A percentile compares a stretch with the other conserved stretches of the same genome.
Evolutionary conservation across 2,797 vertebrate species (phyloP).

Genomic region (Coracias cyanogaster): DNA sequence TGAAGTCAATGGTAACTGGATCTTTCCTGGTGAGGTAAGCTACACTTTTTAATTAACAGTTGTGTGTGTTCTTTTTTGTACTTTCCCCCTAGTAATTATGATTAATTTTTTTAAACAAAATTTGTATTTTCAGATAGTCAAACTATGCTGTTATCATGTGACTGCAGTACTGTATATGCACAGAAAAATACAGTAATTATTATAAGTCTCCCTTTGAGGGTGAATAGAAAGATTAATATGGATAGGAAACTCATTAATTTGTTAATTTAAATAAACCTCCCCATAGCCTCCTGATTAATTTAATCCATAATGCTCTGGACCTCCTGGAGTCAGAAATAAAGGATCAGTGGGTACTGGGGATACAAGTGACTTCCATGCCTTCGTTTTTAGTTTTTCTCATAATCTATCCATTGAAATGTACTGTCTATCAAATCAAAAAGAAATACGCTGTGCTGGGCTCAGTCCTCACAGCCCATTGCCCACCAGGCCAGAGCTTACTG

Average conservation of each 20-base stretch:
- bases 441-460: background rate
- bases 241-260: background rate
- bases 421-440: background rate
- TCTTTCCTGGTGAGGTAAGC: background rate
- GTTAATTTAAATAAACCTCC: background rate
- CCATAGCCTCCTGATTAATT: background rate
- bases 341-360: background rate
- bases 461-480: background rate
- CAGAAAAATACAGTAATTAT: background rate
- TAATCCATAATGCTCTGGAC: background rate
- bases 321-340: slow-evolving; percentile 2
- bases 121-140: background rate
- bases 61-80: background rate
- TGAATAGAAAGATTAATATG: background rate
- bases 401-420: background rate
- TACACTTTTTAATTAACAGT: background rate
- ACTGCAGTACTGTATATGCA: background rate
- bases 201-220: background rate
- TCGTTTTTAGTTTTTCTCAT: background rate
- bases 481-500: background rate
- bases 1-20: background rate
- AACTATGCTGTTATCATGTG: background rate
- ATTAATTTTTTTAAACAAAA: background rate
- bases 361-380: background rate
- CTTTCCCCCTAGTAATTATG: background rate